Evolutionary conservation across 2,888 invertebrate genomes (phyloP).

Genomic region (Andricus curvator): DNA sequence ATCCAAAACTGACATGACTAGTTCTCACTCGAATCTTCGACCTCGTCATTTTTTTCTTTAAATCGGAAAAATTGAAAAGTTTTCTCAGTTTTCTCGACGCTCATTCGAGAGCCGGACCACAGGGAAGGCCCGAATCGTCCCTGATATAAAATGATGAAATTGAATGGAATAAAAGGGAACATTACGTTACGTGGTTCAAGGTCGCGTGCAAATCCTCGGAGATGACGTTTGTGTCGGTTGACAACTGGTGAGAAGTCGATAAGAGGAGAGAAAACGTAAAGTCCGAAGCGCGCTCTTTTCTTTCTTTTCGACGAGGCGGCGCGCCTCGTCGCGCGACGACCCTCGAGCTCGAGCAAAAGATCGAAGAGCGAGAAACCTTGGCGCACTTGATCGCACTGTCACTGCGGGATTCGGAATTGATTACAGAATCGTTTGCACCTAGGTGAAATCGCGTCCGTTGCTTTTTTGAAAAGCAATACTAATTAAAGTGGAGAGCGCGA

Average conservation of each 20-base stretch:
- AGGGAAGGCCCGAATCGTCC: constrained; percentile 5
- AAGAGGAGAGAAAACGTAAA: constrained; percentile 11
- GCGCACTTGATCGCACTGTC: constrained; percentile 54
- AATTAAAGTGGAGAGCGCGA: constrained; percentile 54
- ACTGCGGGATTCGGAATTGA: constrained; percentile 44
- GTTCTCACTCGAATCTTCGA: background rate
- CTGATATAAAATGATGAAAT: background rate
- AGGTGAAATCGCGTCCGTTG: constrained; percentile 23
- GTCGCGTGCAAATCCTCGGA: background rate
- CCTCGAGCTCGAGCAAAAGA: constrained; percentile 54
- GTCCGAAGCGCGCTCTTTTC: constrained; percentile 46
- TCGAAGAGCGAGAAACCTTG: constrained; percentile 56
- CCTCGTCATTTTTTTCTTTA: background rate
- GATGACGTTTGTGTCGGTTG: background rate
- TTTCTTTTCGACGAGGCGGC: constrained; percentile 42
- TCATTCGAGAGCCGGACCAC: background rate
- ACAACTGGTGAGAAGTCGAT: background rate
- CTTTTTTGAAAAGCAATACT: constrained; percentile 46
- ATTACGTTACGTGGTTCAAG: background rate
- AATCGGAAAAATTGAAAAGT: background rate
- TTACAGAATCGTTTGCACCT: constrained; percentile 57
- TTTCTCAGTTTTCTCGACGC: background rate
- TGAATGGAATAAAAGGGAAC: constrained; percentile 7
- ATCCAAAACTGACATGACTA: background rate
- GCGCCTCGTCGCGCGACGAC: constrained; percentile 38